Percentiles rank a stretch among this genome's conserved stretches.
phyloP scores from a whole-genome alignment of 2,888 invertebrate genomes.

The Thalpophila matura region DNA sequence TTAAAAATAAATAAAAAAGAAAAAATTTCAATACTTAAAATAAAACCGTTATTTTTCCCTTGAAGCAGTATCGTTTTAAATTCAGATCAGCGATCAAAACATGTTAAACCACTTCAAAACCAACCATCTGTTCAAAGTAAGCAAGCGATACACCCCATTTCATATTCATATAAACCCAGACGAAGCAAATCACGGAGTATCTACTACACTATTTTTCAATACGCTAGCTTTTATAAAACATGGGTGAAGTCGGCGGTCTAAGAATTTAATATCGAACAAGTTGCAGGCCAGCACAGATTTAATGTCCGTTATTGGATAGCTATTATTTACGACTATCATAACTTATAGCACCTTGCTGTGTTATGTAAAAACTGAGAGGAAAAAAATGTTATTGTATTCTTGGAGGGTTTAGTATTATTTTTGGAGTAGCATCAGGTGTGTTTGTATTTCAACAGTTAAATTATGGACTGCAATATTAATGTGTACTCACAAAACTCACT shows the following conservation, averaged over 20 bases:
- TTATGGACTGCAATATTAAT: no score
- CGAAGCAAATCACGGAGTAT: conserved; percentile 41
- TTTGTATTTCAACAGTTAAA: no score
- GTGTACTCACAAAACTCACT: no score
- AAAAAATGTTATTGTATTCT: conserved; percentile 2
- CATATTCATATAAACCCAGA: conserved; percentile 55
- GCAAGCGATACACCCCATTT: conserved; percentile 44
- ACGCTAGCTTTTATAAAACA: conserved; percentile 57
- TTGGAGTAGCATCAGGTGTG: no score
- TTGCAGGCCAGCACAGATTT: conserved; percentile 65
- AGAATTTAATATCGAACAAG: conserved; percentile 65
- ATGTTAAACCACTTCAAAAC: conserved; percentile 41
- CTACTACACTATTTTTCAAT: conserved; percentile 53
- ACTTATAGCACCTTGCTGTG: conserved; percentile 53
- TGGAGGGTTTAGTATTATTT: background rate
- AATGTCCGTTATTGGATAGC: conserved; percentile 77
- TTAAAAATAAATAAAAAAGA: no score
- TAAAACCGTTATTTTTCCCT: background rate
- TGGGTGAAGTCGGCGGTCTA: conserved; percentile 64
- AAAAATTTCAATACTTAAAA: no score
- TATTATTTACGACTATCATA: conserved; percentile 78
- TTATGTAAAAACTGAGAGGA: conserved; percentile 34
- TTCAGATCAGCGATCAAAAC: conserved; percentile 37
- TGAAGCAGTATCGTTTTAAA: conserved; percentile 25
- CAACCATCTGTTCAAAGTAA: conserved; percentile 31